Conservation (phyloP, 2,797 vertebrate genomes). For the Tolypeutes matacus region DNA sequence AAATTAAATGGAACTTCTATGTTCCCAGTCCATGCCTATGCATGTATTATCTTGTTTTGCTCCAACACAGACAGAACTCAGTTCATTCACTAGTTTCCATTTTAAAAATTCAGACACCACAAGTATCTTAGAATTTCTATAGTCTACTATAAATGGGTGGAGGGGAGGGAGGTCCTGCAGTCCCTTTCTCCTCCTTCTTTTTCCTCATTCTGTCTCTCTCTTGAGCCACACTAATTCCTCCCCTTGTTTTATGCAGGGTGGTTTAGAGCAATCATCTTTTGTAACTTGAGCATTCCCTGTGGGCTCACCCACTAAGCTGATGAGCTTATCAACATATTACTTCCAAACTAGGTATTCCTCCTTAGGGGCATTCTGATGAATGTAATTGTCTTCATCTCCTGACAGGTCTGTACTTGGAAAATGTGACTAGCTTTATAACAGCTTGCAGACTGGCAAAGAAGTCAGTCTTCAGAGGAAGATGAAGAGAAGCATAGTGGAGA, state of each 20-base stretch:
- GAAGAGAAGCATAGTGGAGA: slow-evolving; percentile 20
- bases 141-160: background rate
- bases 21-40: background rate
- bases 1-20: background rate
- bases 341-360: slow-evolving; percentile 27
- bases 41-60: background rate
- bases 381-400: background rate
- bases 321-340: background rate
- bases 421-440: slow-evolving; percentile 22
- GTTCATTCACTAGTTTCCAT: background rate
- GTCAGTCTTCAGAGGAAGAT: background rate
- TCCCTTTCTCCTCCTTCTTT: background rate
- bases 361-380: background rate
- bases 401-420: background rate
- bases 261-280: slow-evolving; percentile 4
- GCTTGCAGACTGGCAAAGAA: background rate
- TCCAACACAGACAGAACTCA: background rate
- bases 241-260: background rate
- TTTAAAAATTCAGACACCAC: background rate
- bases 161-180: background rate
- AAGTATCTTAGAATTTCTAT: background rate
- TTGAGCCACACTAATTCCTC: background rate
- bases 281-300: background rate
- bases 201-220: background rate
- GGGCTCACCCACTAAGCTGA: slow-evolving; percentile 11